A percentile compares a stretch with the other conserved stretches of the same genome.
Conservation (phyloP, 2,113 vertebrate species). For the Pimephales promelas region DNA sequence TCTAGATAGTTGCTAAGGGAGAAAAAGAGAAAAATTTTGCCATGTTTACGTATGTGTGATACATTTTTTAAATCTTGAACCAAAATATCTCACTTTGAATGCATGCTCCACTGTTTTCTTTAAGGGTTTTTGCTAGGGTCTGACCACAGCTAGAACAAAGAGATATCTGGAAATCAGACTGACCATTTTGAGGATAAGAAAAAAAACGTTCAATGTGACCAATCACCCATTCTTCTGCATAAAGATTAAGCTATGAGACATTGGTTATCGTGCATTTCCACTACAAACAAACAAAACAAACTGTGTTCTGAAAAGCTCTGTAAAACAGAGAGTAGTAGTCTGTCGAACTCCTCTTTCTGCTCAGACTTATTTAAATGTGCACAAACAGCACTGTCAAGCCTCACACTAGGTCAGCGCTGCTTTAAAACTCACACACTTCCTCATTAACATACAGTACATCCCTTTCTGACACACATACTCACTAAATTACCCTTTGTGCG, state of each 20-base stretch:
- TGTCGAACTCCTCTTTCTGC: background rate
- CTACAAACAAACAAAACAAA: constrained; percentile 32
- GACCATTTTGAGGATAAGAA: background rate
- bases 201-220: background rate
- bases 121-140: background rate
- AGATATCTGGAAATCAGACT: background rate
- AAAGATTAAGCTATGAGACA: background rate
- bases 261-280: background rate
- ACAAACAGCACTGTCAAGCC: constrained; percentile 15
- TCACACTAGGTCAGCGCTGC: background rate
- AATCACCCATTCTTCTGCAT: background rate
- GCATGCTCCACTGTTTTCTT: background rate
- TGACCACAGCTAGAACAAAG: background rate
- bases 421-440: background rate
- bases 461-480: constrained; percentile 5
- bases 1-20: background rate
- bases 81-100: background rate
- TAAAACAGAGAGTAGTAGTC: background rate
- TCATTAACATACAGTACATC: constrained; percentile 1
- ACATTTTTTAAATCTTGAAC: background rate
- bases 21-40: too few relatives aligned
- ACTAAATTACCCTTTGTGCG: background rate
- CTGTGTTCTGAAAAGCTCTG: background rate
- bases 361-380: background rate
- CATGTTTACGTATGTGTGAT: background rate